These are phyloP conservation scores for Mechanitis mazaeus DNA, from an alignment of 2,888 invertebrate species.

Conservation along the genomic window DNA sequence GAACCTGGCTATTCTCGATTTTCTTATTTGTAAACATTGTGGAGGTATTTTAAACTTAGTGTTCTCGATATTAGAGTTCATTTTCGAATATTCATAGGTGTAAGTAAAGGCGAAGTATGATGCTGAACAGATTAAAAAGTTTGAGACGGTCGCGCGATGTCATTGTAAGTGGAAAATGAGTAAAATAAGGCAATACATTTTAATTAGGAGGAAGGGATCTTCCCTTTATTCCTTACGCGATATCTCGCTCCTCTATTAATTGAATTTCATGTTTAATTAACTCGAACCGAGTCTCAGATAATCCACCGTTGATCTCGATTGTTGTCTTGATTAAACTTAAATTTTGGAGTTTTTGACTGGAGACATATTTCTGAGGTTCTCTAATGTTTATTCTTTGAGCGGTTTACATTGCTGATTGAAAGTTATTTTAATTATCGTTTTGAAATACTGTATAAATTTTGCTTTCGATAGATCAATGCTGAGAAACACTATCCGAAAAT, in stretches of 20 bases:
- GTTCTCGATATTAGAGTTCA: constrained; percentile 11
- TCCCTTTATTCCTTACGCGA: constrained; percentile 72
- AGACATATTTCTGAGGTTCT: constrained; percentile 22
- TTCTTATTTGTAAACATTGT: constrained; percentile 35
- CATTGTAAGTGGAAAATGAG: constrained; percentile 76
- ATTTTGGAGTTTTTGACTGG: constrained; percentile 51
- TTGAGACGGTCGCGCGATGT: constrained; percentile 72
- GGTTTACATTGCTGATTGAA: constrained; percentile 1
- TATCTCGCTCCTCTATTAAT: constrained; percentile 74
- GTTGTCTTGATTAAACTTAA: constrained; percentile 50
- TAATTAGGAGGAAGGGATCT: constrained; percentile 73
- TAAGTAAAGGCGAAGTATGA: constrained; percentile 58
- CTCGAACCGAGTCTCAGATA: constrained; percentile 61
- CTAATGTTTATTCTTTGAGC: constrained; percentile 23
- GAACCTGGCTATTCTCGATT: constrained; percentile 59
- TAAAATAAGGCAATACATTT: constrained; percentile 78
- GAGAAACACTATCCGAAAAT: too few relatives aligned
- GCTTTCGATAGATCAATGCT: too few relatives aligned
- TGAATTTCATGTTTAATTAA: constrained; percentile 77
- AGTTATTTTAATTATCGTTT: too few relatives aligned
- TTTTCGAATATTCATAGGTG: constrained; percentile 23
- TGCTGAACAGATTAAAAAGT: constrained; percentile 73
- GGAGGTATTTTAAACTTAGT: constrained; percentile 36
- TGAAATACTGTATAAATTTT: too few relatives aligned
- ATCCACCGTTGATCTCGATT: constrained; percentile 59